Percentiles rank a stretch among this genome's conserved stretches.
Conservation (phyloP, 2,797 vertebrate genomes). For the Propithecus perrieri region DNA sequence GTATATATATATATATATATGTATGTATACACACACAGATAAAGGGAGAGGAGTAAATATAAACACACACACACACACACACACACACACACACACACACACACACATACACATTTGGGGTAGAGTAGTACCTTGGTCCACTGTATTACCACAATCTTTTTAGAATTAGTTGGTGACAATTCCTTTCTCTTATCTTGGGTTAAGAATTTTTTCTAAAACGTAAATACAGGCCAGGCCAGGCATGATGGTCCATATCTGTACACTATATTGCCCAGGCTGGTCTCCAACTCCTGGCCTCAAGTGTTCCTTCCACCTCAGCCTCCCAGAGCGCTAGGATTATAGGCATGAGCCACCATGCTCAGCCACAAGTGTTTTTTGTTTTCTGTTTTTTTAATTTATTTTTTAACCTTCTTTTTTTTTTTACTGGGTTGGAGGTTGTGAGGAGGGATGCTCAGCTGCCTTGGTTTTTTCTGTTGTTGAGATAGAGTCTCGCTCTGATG, state of each 20-base stretch:
- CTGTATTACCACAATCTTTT: background rate
- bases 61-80: background rate
- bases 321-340: no score
- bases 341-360: no score
- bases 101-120: background rate
- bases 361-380: no score
- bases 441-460: no score
- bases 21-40: background rate
- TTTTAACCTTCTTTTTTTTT: no score
- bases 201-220: background rate
- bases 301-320: no score
- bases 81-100: background rate
- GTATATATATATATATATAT: background rate
- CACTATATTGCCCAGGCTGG: background rate
- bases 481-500: background rate
- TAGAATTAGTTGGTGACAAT: background rate
- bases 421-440: no score
- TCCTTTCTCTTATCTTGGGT: background rate
- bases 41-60: background rate
- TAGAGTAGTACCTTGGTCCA: background rate
- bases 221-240: background rate
- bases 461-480: background rate
- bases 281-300: no score
- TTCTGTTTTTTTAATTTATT: no score
- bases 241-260: background rate